phyloP scores from a whole-genome alignment of 2,888 invertebrate species.

The Phoenoteleia sp. region DNA sequence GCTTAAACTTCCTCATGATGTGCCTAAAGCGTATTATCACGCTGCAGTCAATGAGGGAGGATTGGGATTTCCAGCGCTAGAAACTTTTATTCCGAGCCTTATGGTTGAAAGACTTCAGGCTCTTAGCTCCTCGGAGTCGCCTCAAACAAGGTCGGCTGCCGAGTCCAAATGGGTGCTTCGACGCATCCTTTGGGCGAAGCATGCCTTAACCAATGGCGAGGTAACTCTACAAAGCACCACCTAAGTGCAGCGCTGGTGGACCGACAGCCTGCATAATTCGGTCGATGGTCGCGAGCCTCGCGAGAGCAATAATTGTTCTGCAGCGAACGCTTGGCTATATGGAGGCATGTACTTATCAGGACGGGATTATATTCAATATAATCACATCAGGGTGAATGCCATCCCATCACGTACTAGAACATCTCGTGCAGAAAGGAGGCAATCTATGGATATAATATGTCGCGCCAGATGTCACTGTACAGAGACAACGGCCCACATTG shows the following conservation, averaged over 20 bases:
- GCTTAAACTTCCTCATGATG: conserved; percentile 80
- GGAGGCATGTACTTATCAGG: conserved; percentile 74
- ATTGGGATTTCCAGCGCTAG: conserved; percentile 74
- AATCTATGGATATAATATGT: conserved; percentile 64
- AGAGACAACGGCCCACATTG: conserved; percentile 81
- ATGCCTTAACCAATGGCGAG: conserved; percentile 3
- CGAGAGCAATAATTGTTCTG: conserved; percentile 23
- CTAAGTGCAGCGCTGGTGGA: conserved; percentile 30
- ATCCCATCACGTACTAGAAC: conserved; percentile 77
- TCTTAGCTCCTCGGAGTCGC: too few species aligned
- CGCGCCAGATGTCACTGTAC: conserved; percentile 79
- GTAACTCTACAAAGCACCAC: not conserved
- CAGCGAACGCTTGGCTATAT: conserved; percentile 64
- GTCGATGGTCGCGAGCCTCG: conserved; percentile 73
- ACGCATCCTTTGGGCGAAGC: conserved; percentile 16
- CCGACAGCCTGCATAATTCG: conserved; percentile 56
- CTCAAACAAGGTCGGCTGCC: not conserved
- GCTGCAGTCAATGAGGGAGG: conserved; percentile 76
- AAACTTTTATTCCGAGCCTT: conserved; percentile 27
- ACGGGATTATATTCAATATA: conserved; percentile 80
- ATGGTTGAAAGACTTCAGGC: not conserved
- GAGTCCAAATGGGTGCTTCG: conserved; percentile 18
- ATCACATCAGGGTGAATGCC: conserved; percentile 79
- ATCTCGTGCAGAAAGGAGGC: conserved; percentile 70
- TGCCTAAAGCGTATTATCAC: conserved; percentile 80